A percentile compares a stretch with the other conserved stretches of the same genome.
These are phyloP conservation scores for Nycticebus coucang DNA, from an alignment of 2,113 vertebrate genomes.

Conservation along the genomic window DNA sequence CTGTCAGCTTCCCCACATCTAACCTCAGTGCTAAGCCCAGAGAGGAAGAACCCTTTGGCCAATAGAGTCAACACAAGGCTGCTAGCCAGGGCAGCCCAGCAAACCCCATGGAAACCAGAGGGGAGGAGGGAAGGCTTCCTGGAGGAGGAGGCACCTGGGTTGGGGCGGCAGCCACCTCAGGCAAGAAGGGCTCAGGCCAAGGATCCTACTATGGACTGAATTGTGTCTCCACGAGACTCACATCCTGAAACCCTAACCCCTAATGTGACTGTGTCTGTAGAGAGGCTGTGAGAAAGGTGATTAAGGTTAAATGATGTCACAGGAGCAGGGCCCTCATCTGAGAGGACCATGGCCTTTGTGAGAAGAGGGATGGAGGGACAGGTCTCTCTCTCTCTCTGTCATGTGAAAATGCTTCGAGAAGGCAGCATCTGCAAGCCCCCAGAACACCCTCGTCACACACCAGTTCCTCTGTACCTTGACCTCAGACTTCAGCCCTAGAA, in stretches of 20 bases:
- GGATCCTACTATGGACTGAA: not conserved
- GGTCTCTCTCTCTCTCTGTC: not conserved
- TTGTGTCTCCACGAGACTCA: not conserved
- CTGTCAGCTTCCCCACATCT: too few species aligned
- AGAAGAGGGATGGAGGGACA: not conserved
- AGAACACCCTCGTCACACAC: fast-evolving
- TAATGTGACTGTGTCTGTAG: fast-evolving
- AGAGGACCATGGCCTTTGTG: fast-evolving
- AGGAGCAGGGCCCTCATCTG: not conserved
- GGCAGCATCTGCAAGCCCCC: fast-evolving
- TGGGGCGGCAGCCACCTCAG: not conserved
- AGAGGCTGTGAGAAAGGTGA: not conserved
- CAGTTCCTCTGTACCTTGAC: fast-evolving
- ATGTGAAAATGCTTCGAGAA: fast-evolving
- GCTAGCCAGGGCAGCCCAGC: not conserved
- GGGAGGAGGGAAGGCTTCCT: not conserved
- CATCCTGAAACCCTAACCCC: not conserved
- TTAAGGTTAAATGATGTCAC: fast-evolving
- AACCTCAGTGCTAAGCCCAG: not conserved
- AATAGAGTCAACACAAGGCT: too few species aligned
- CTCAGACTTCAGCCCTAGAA: not conserved
- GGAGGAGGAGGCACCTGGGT: not conserved
- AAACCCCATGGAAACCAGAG: not conserved
- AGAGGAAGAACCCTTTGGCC: fast-evolving
- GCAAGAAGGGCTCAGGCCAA: not conserved